Conservation (phyloP, 2,888 invertebrate genomes). For the Xylota segnis region DNA sequence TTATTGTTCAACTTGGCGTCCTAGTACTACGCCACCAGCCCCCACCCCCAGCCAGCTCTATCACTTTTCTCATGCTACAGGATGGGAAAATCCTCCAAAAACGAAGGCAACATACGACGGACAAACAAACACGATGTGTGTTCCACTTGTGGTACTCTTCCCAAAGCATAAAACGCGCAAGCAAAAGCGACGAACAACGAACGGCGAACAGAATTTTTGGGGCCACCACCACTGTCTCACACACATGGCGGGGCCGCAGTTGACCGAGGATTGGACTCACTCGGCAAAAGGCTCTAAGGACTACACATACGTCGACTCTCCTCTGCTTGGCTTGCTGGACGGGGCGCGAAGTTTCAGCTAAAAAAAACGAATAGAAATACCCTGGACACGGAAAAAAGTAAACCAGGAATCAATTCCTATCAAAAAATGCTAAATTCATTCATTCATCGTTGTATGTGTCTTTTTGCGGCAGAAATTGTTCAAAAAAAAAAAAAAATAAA, state of each 20-base stretch:
- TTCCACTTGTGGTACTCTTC: conserved; percentile 76
- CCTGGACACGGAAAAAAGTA: conserved; percentile 68
- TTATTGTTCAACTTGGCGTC: conserved; percentile 76
- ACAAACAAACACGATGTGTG: conserved; percentile 77
- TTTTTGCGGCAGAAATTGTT: conserved; percentile 76
- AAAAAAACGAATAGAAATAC: conserved; percentile 71
- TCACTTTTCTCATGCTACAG: conserved; percentile 68
- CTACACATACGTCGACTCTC: conserved; percentile 61
- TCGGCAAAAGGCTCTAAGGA: conserved; percentile 66
- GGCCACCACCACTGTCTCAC: conserved; percentile 56
- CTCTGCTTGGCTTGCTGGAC: conserved; percentile 28
- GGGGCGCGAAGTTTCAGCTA: conserved; percentile 75
- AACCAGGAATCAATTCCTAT: conserved; percentile 77
- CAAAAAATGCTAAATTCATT: conserved; percentile 77
- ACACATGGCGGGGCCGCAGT: conserved; percentile 54
- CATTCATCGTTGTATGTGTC: conserved; percentile 76
- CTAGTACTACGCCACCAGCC: conserved; percentile 41
- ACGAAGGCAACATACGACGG: conserved; percentile 67
- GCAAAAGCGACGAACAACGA: neutral
- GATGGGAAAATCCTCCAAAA: conserved; percentile 72
- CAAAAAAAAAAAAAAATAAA: conserved; percentile 40
- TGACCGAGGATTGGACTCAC: conserved; percentile 62
- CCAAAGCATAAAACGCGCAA: conserved; percentile 50
- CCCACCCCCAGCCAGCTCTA: conserved; percentile 51
- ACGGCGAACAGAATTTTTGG: conserved; percentile 61